Evolutionary conservation across 1,140 invertebrate genomes (phyloP), one percentile per base, ranked within the genome.

Genomic region (Bombus polaris): DNA sequence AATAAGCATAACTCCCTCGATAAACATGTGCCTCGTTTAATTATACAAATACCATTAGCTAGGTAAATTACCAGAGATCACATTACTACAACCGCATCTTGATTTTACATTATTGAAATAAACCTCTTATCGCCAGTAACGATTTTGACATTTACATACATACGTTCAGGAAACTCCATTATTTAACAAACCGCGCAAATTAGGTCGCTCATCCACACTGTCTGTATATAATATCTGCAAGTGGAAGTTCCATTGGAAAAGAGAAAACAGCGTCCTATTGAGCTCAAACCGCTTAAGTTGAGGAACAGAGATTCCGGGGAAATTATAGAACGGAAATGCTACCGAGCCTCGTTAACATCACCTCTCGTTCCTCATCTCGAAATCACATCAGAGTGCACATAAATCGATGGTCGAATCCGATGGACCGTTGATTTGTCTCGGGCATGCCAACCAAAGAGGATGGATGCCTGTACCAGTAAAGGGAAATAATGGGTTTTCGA

Each of bases 401-500:
- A 62, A 78, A 84, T 68, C 3, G 53, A n/a, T 35, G 37, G 32
- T 57, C 37, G 37, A 44, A 77, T 57, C 12, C 39, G 66, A 78
- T 66, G 44, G 75, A 18, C 15, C 25, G n/a, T 3, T 42, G 42
- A 37, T 85, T 57, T 28, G 39, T 32, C 75, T 75, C 37, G 22
- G 37, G 47, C 25, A 37, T 37, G 62, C 3, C 47, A 47, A n/a
- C 37, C 8, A 13, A 81, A 47, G 57, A 57, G 44, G 66, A 71
- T 18, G 39, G 62, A 80, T 53, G 44, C 22, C 44, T 39, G 22
- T 68, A 28, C 37, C 18, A 25, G 35, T 57, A 82, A 57, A 13
- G 66, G 22, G 35, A n/a, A 81, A 42, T 83, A 80, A 88, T 88
- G 47, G 53, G 70, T 66, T 85, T 78, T 81, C 44, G 42, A 79